Conservation (phyloP, 2,113 vertebrate species). For the Gasterosteus nipponicus region DNA sequence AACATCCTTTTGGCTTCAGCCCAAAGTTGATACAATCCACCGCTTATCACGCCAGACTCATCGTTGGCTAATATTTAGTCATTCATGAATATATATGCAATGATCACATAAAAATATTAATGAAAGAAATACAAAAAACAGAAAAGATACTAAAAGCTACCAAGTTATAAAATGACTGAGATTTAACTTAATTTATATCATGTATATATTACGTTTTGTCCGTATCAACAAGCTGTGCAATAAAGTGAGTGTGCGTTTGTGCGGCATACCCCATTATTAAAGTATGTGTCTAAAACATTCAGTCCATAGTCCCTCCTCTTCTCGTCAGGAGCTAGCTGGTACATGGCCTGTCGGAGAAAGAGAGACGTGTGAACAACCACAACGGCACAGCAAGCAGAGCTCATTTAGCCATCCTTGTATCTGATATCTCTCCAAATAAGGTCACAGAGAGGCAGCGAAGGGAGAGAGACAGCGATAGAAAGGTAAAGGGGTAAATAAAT, state of each 20-base stretch:
- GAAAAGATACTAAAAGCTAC: not conserved
- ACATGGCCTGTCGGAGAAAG: slow-evolving; percentile 82
- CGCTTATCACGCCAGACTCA: not conserved
- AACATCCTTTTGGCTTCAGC: not conserved
- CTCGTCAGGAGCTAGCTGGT: slow-evolving; percentile 89
- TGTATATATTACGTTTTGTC: not conserved
- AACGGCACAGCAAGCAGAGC: slow-evolving; percentile 4
- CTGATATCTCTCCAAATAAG: slow-evolving; percentile 49
- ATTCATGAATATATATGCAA: not conserved
- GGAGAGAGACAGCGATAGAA: not conserved
- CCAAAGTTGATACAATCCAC: not conserved
- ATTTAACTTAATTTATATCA: not conserved
- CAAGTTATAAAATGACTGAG: not conserved
- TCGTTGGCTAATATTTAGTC: not conserved
- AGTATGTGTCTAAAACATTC: slow-evolving; percentile 86
- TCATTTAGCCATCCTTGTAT: slow-evolving; percentile 45
- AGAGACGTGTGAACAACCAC: slow-evolving; percentile 38
- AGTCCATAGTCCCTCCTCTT: slow-evolving; percentile 85
- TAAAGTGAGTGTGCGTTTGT: not conserved
- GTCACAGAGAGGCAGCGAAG: slow-evolving; percentile 14
- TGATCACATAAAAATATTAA: not conserved
- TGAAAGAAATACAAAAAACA: not conserved
- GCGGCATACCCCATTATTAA: slow-evolving; percentile 85
- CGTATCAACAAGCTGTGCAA: not conserved
- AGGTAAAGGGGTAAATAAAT: not conserved